phyloP scores from a whole-genome alignment of 2,888 invertebrate species.

The Oxycera nigricornis region DNA sequence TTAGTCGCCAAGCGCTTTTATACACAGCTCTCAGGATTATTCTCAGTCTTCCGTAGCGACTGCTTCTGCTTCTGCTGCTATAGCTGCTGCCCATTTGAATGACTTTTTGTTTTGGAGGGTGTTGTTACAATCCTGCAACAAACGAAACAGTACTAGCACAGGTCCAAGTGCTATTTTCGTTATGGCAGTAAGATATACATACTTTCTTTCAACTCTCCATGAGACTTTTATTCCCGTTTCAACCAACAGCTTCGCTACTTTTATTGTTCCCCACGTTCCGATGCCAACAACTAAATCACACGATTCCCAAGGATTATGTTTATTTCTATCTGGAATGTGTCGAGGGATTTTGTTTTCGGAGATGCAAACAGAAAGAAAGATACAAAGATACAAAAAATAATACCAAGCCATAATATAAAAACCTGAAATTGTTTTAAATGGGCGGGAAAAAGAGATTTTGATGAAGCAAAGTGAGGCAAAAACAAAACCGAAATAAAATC shows the following conservation, averaged over 20 bases:
- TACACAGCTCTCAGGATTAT: conserved; percentile 9
- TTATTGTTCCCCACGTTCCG: neutral
- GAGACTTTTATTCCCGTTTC: conserved; percentile 30
- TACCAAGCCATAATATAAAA: conserved; percentile 40
- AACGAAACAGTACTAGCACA: neutral
- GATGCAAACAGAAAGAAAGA: conserved; percentile 39
- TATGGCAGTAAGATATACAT: neutral
- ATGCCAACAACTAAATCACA: conserved; percentile 46
- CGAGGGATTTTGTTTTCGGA: conserved; percentile 22
- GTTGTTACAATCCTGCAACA: conserved; percentile 15
- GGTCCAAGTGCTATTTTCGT: conserved; percentile 2
- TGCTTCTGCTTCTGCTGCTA: too few species aligned
- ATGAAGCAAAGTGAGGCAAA: conserved; percentile 28
- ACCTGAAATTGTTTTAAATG: conserved; percentile 48
- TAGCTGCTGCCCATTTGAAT: conserved; percentile 26
- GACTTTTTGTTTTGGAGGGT: neutral
- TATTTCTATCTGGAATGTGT: conserved; percentile 46
- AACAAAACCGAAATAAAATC: conserved; percentile 28
- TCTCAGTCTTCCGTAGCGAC: conserved; percentile 1
- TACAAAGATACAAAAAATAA: conserved; percentile 34
- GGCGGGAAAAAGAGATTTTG: conserved; percentile 27
- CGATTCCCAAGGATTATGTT: conserved; percentile 47
- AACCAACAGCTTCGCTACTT: neutral
- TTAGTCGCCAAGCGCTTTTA: conserved; percentile 42
- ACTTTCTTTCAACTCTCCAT: conserved; percentile 26